Base-by-base conservation (phyloP, 2,113 vertebrate species). In the Cyrtonyx montezumae region DNA sequence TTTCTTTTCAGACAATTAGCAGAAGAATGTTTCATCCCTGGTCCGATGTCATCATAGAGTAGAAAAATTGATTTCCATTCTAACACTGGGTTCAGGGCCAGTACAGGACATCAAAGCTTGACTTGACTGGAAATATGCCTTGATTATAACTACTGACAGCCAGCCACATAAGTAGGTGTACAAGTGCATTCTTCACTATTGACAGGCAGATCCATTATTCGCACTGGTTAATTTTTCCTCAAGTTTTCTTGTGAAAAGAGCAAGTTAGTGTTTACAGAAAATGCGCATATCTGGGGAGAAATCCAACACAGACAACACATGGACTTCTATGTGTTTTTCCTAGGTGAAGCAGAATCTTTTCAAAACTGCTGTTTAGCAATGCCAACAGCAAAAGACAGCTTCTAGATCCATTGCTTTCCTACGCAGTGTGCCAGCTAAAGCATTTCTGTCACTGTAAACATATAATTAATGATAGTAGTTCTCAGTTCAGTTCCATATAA, bases 1-100 rank as follows among this genome's bases (percentile, higher is more conserved):
- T 88, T 79, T 87, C 55, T 82, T 91, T 69, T 90, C 74, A 94
- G 67, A 87, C 67, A 93, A 92, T 77, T 69, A 93, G 32, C 32
- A 94, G 36, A 93, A 93, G 34, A 94, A 87, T 87, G 65, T 88
- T 80, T 90, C 25, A 87, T 83, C 58, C 71, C 23, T 59, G 49
- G 12, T 76, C 56, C 6, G 0, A 84, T 66, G 34, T 70, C n/a
- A 82, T 46, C 45, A 81, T 23, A 40, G 59, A 40, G 73, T 4
- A 49, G 17, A 58, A 58, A 79, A 83, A 45, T 7, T 53, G 0
- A 87, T 79, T 93, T 94, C 25, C 37, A 63, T 58, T 78, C 19
- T 83, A 53, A 78, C 56, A 56, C 7, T 63, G 37, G 14, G 32
- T 88, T 79, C 49, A 84, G 45, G 34, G 55, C 25, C 58, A 62